These are phyloP conservation scores for Metallyticus violacea DNA, from an alignment of 2,888 invertebrate species.

Conservation along the genomic window DNA sequence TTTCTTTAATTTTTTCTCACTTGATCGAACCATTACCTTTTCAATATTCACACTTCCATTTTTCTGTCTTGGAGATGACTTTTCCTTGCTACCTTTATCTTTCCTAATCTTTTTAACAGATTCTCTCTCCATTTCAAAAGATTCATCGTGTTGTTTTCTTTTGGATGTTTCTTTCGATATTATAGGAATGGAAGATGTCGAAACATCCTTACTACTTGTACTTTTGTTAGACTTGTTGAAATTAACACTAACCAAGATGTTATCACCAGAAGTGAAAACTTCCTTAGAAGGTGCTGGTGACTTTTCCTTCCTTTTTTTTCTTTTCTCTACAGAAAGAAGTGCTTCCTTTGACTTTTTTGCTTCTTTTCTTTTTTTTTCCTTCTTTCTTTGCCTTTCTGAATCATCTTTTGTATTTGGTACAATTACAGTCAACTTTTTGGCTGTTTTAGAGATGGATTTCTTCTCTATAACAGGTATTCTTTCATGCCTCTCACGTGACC, in stretches of 20 bases:
- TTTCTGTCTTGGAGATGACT: constrained; percentile 16
- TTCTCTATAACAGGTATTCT: constrained; percentile 26
- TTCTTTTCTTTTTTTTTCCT: constrained; percentile 39
- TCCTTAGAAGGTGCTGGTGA: constrained; percentile 77
- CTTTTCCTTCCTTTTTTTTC: constrained; percentile 39
- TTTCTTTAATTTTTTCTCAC: constrained; percentile 33
- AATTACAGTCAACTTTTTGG: constrained; percentile 58
- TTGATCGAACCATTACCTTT: constrained; percentile 26
- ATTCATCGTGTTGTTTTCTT: constrained; percentile 40
- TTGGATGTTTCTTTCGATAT: constrained; percentile 22
- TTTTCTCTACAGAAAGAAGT: constrained; percentile 33
- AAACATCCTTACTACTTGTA: constrained; percentile 44
- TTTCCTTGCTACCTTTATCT: constrained; percentile 46
- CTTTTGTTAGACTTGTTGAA: constrained; percentile 55
- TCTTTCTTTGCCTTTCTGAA: constrained; percentile 40
- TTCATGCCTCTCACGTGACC: constrained; percentile 35
- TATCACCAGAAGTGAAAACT: constrained; percentile 89
- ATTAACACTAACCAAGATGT: constrained; percentile 88
- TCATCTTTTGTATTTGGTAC: constrained; percentile 55
- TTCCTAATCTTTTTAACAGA: constrained; percentile 43
- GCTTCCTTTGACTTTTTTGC: constrained; percentile 46
- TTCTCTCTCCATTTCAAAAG: constrained; percentile 38
- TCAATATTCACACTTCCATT: constrained; percentile 11
- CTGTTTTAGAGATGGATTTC: constrained; percentile 38
- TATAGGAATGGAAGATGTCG: constrained; percentile 38